phyloP scores from a whole-genome alignment of 2,888 invertebrate species.

The Odontothrips loti region DNA sequence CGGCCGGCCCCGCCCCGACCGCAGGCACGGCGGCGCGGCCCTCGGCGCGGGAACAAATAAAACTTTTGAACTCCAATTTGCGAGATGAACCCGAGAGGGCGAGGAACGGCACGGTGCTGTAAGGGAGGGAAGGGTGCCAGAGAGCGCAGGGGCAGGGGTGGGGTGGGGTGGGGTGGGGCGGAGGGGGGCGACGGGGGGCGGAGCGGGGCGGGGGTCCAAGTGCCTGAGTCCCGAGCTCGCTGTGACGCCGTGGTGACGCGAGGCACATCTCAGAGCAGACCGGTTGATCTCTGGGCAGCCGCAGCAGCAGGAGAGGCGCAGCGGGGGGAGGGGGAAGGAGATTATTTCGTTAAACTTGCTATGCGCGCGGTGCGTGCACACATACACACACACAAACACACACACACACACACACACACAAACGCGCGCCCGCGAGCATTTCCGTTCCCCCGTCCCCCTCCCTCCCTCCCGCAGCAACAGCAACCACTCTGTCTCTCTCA shows the following conservation, averaged over 20 bases:
- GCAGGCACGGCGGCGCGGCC: not conserved
- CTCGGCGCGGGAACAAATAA: not conserved
- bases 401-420: too few species aligned
- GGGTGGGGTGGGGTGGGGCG: not conserved
- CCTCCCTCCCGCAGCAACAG: too few species aligned
- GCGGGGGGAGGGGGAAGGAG: too few species aligned
- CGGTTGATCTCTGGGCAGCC: too few species aligned
- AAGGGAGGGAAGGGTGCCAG: not conserved
- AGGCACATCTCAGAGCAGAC: too few species aligned
- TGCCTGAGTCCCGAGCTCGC: not conserved
- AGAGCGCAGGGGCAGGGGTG: not conserved
- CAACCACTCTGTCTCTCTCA: not conserved
- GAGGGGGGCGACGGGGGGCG: not conserved
- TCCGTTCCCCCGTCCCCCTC: too few species aligned
- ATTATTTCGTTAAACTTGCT: too few species aligned
- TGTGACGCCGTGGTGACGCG: not conserved
- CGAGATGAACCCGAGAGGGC: not conserved
- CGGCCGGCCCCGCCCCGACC: too few species aligned
- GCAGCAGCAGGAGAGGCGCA: too few species aligned
- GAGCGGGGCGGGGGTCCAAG: not conserved
- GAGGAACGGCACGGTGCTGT: not conserved
- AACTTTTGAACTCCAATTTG: constrained; percentile 4
- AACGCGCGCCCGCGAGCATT: too few species aligned
- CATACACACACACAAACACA: too few species aligned
- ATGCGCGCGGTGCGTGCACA: too few species aligned